A percentile compares a stretch with the other conserved stretches of the same genome.
Conservation (phyloP, 2,113 vertebrate genomes). For the Anoplopoma fimbria region DNA sequence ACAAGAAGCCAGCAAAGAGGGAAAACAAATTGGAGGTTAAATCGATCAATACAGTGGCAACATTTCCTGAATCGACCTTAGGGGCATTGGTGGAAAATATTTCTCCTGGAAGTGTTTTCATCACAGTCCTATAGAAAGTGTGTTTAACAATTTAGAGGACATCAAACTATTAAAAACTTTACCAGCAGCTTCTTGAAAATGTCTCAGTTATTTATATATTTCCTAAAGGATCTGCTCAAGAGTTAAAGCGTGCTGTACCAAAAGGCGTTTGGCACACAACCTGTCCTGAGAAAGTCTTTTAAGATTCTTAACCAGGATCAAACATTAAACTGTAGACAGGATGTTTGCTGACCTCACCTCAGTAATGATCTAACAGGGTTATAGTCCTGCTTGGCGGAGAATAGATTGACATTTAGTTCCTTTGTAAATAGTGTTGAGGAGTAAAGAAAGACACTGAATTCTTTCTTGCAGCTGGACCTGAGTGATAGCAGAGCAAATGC, state of each 20-base stretch:
- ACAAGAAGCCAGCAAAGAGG: background rate
- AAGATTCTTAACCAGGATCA: conserved; percentile 20
- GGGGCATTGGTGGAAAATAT: background rate
- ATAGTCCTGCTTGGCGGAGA: background rate
- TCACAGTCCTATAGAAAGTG: background rate
- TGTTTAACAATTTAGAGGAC: background rate
- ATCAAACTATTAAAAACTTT: no score
- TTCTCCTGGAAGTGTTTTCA: background rate
- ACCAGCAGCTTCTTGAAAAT: background rate
- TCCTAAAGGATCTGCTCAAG: background rate
- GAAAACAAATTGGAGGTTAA: background rate
- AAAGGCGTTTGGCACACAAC: background rate
- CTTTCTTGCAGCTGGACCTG: background rate
- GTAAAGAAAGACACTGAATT: background rate
- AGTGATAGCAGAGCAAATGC: background rate
- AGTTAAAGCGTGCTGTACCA: background rate
- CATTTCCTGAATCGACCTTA: background rate
- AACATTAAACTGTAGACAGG: conserved; percentile 13
- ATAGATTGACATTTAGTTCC: conserved; percentile 2
- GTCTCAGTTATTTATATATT: background rate
- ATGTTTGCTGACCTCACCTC: conserved; percentile 54
- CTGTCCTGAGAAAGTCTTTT: background rate
- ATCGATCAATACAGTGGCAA: background rate
- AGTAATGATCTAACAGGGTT: conserved; percentile 28
- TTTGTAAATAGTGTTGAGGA: background rate